Percentiles rank a stretch among this genome's conserved stretches.
These are phyloP conservation scores for Sphaerolaimus hirsutus DNA, from an alignment of 2,888 invertebrate species.

Conservation along the genomic window DNA sequence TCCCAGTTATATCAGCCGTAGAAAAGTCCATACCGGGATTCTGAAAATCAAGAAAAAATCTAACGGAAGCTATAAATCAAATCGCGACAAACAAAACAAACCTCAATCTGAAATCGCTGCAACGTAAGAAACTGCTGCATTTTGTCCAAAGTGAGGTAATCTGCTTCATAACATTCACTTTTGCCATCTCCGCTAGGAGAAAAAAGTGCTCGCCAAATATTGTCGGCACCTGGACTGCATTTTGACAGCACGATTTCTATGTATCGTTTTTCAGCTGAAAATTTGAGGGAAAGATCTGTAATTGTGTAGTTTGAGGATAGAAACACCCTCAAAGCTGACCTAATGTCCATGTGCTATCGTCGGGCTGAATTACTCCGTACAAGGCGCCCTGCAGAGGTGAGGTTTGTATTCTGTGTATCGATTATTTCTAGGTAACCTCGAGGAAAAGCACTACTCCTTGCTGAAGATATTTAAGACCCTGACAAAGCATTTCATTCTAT, in stretches of 20 bases:
- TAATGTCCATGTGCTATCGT: constrained; percentile 33
- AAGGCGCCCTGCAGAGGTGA: constrained; percentile 32
- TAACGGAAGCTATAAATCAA: background rate
- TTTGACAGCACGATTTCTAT: constrained; percentile 31
- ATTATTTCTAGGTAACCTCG: too few species aligned
- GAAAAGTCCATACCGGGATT: constrained; percentile 29
- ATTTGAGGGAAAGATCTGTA: background rate
- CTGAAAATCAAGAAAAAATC: constrained; percentile 11
- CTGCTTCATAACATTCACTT: constrained; percentile 20
- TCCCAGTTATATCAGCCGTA: constrained; percentile 24
- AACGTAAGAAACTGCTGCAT: constrained; percentile 27
- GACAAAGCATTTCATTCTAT: too few species aligned
- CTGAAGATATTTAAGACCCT: too few species aligned
- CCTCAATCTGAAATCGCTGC: constrained; percentile 21
- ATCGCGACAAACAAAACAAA: background rate
- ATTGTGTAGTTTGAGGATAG: background rate
- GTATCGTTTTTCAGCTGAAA: constrained; percentile 26
- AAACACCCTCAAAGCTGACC: constrained; percentile 10
- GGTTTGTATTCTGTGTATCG: too few species aligned
- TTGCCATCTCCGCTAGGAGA: too few species aligned
- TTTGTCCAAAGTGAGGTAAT: constrained; percentile 20
- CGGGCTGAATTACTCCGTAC: constrained; percentile 26
- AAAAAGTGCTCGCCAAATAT: constrained; percentile 25
- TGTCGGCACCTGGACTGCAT: constrained; percentile 23
- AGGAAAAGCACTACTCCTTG: too few species aligned